phyloP scores from a whole-genome alignment of 2,888 invertebrate species.

The Apamea sordens region DNA sequence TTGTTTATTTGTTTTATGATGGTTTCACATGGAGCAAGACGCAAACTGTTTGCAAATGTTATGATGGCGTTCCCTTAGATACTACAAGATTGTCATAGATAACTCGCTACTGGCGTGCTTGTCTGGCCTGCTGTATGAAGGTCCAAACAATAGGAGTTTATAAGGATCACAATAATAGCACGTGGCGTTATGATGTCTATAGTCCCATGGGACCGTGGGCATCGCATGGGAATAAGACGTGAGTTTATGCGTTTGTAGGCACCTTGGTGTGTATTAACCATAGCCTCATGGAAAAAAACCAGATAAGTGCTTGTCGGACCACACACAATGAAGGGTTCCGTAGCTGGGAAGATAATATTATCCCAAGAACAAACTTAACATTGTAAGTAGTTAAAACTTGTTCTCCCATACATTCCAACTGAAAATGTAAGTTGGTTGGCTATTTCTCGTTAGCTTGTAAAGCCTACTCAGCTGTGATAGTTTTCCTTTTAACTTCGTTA shows the following conservation, averaged over 20 bases:
- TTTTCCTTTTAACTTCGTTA: not conserved
- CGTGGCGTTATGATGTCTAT: not conserved
- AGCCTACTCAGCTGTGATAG: not conserved
- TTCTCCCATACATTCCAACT: not conserved
- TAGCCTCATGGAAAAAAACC: not conserved
- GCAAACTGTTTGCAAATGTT: not conserved
- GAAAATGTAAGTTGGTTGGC: not conserved
- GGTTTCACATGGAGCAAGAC: not conserved
- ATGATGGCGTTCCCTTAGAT: not conserved
- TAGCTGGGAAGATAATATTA: not conserved
- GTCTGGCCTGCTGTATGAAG: not conserved
- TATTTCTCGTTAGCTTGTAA: not conserved
- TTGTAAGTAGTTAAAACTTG: too few relatives aligned
- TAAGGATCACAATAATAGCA: not conserved
- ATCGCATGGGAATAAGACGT: not conserved
- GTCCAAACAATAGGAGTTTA: not conserved
- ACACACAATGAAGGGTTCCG: not conserved
- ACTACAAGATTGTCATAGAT: not conserved
- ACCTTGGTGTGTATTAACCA: not conserved
- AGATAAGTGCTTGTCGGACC: not conserved
- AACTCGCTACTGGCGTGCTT: not conserved
- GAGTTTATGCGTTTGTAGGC: not conserved
- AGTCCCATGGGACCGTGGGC: not conserved
- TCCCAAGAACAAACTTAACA: not conserved
- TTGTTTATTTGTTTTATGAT: not conserved